Base-by-base conservation (phyloP, 2,113 vertebrate genomes). In the Echinops telfairi region DNA sequence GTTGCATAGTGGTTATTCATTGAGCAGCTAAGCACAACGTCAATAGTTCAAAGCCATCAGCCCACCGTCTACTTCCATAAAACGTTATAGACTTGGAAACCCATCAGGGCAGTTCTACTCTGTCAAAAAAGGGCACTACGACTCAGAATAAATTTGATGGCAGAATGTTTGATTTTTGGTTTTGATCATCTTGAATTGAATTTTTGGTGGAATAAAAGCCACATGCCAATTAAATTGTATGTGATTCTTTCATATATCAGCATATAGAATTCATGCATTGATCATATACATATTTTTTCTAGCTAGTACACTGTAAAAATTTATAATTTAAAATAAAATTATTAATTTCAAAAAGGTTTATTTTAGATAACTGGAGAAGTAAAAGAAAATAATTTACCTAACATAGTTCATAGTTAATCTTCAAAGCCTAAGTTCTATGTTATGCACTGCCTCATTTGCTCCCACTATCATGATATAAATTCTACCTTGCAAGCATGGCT, bases 181-280 rank as follows among this genome's bases (percentile, higher is more conserved):
- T 53, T 53, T 62, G 16, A 17, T 75, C 89, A 11, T 96, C 95
- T 93, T 94, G 86, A 96, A 91, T 53, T 95, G 70, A 94, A 90
- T 96, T 97, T 92, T 96, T 97, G 97, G 97, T 88, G 88, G 97
- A 38, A 53, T 53, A 53, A 53, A 53, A 53, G 47, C 33, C 76
- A 79, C 23, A 78, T 58, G 70, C 66, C 87, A 88, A 91, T 53
- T 92, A 70, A 94, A 92, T 91, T 96, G 82, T 78, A 96, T 93
- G 4, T 95, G 43, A 43, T 96, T 94, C 36, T 93, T 95, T 89
- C 4, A 1, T 43, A 89, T 79, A 92, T 92, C 87, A 70, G 27
- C 76, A n/a, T 36, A 66, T 3, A 64, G 10, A 19, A 16, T 27
- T 68, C 73, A 90, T 83, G 0, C 0, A 83, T 95, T 66, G 91